Evolutionary conservation across 2,113 vertebrate genomes (phyloP), one percentile per base, ranked within the genome.

Genomic region (Mus spicilegus): DNA sequence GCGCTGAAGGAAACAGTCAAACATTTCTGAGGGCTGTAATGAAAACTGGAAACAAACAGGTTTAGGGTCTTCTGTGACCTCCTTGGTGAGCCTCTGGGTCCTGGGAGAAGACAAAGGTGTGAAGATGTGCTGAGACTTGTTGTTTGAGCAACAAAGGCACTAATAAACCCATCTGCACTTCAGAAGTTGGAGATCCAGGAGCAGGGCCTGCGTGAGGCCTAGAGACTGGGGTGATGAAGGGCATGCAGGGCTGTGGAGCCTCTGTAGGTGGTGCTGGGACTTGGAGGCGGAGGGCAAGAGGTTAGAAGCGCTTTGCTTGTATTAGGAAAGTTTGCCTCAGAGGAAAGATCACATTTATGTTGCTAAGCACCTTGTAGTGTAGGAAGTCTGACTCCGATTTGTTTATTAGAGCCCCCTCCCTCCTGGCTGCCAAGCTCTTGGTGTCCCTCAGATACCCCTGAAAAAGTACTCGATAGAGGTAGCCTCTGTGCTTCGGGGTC

Each of bases 11-110:
- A 92, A 90, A 85, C 12, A 90, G 51, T 16, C 46, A 93, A 30
- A 61, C 77, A 90, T 75, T 97, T 96, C 51, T 36, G 36, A 94
- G 94, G 63, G 65, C 91, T 94, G 91, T 82, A 20, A 95, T 72
- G 51, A 90, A 63, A 92, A 80, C 33, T 88, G 77, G 92, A 96
- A 96, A 72, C 91, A 80, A 90, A 91, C 80, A 67, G 67, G 36
- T 90, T 90, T 20, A 86, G 91, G 89, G 89, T n/a, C 39, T 92
- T 95, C 76, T 58, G 20, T 49, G 22, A 19, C 33, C 13, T 73
- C 8, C 4, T 65, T 8, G 19, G 77, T 69, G 76, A 90, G 69
- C 63, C 63, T 63, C 5, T 46, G 51, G 39, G 33, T 14, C 17
- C 81, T 70, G 46, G 51, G 12, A 93, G 76, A 19, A 88, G 80